Evolutionary conservation across 2,797 vertebrate genomes (phyloP).

Genomic region (Ataeniobius toweri): DNA sequence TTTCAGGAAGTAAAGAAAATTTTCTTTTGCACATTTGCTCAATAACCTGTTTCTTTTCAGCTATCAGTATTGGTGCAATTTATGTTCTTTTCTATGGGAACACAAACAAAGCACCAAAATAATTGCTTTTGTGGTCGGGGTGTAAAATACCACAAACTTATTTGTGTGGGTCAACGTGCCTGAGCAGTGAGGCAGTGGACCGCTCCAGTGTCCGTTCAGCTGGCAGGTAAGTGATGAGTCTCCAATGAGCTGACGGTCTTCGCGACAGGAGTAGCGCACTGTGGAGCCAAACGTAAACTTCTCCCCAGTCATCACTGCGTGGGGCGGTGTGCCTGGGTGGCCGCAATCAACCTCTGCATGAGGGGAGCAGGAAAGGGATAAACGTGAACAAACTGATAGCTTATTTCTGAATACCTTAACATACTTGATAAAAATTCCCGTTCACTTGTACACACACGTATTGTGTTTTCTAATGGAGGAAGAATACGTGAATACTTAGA

Average conservation of each 20-base stretch:
- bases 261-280: constrained; percentile 89
- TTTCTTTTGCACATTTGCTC: not conserved
- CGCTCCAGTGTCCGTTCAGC: constrained; percentile 94
- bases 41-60: not conserved
- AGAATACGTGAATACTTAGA: not conserved
- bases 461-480: not conserved
- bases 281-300: constrained; percentile 93
- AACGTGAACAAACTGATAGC: constrained; percentile 17
- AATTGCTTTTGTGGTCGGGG: not conserved
- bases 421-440: constrained; percentile 9
- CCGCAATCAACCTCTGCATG: constrained; percentile 93
- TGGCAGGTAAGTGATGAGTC: constrained; percentile 91
- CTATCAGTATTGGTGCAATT: not conserved
- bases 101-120: too few species aligned
- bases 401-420: constrained; percentile 10
- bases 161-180: constrained; percentile 76
- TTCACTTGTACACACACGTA: not conserved
- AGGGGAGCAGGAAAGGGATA: constrained; percentile 22
- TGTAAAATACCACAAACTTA: not conserved
- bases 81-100: not conserved
- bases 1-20: not conserved
- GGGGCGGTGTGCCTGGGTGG: constrained; percentile 91
- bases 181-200: constrained; percentile 95
- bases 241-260: constrained; percentile 86
- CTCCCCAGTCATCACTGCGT: constrained; percentile 88